Evolutionary conservation across 35 echinoderm and acorn worm species (phyloP).

Genomic region (Antedon bifida): DNA sequence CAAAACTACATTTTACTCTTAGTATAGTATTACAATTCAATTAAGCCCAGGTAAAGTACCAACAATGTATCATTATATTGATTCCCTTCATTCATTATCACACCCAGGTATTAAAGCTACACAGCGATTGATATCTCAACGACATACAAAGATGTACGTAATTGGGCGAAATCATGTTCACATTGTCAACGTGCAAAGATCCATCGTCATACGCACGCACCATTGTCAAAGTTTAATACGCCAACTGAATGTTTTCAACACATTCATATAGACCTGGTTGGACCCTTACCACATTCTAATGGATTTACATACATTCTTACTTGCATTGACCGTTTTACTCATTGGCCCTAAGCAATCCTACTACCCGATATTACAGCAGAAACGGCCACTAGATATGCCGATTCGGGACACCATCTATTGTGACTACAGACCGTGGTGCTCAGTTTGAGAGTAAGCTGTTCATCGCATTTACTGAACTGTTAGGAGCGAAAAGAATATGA

Average conservation of each 20-base stretch:
- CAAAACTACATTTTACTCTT: too few species aligned
- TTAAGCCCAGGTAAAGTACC: too few species aligned
- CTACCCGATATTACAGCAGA: not conserved
- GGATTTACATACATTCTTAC: not conserved
- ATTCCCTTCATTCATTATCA: constrained; percentile 14
- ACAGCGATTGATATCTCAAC: constrained; percentile 6
- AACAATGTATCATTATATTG: too few species aligned
- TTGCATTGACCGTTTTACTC: not conserved
- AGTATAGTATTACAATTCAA: too few species aligned
- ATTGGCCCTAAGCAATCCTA: not conserved
- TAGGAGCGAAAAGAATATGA: not conserved
- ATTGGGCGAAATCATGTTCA: constrained; percentile 15
- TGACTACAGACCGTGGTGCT: not conserved
- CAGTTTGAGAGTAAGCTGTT: not conserved
- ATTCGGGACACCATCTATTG: not conserved
- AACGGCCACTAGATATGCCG: not conserved
- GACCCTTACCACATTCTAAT: constrained; percentile 6
- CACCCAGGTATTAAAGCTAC: constrained; percentile 17
- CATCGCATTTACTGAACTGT: not conserved
- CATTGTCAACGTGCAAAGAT: constrained; percentile 19
- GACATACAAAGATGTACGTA: constrained; percentile 34
- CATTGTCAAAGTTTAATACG: not conserved
- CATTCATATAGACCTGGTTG: constrained; percentile 28
- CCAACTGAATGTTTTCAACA: constrained; percentile 12
- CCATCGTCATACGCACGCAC: constrained; percentile 16